Evolutionary conservation across 2,888 invertebrate genomes (phyloP), one percentile per base, ranked within the genome.

Genomic region (Lottia gigantea): DNA sequence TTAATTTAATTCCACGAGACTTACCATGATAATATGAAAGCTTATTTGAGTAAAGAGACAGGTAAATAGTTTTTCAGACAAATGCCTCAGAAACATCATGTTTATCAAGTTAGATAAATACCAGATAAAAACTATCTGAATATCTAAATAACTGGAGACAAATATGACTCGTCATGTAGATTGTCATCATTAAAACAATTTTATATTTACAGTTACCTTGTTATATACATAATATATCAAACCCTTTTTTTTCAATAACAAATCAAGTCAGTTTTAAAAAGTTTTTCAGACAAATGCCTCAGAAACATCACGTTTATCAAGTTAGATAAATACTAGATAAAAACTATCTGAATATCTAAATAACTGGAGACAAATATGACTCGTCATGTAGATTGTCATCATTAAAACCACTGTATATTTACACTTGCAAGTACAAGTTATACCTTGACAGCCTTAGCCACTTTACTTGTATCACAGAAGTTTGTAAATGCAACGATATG

Each of bases 211-310:
- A 40, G 7, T 8, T 1, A 40, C 7, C 11, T 8, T 40, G 15
- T 55, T 19, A 55, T n/a, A n/a, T n/a, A n/a, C n/a, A n/a, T n/a
- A n/a, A n/a, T n/a, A n/a, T n/a, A n/a, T n/a, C n/a, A n/a, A n/a
- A n/a, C n/a, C n/a, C n/a, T n/a, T n/a, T n/a, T n/a, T n/a, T n/a
- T n/a, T n/a, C n/a, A n/a, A n/a, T n/a, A n/a, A n/a, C n/a, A n/a
- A n/a, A n/a, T n/a, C n/a, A n/a, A n/a, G n/a, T n/a, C n/a, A n/a
- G n/a, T n/a, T n/a, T n/a, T n/a, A n/a, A n/a, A n/a, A n/a, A 55
- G 23, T 55, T 55, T 55, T 23, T 55, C 55, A 55, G 55, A 55
- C 55, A 55, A 55, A 55, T 55, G 55, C 55, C 55, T 55, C 55
- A 23, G 11, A 23, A 55, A 55, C 55, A 55, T 55, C 55, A 55